A percentile compares a stretch with the other conserved stretches of the same genome.
These are phyloP conservation scores for Spodoptera littoralis DNA, from an alignment of 2,888 invertebrate species.

Conservation along the genomic window DNA sequence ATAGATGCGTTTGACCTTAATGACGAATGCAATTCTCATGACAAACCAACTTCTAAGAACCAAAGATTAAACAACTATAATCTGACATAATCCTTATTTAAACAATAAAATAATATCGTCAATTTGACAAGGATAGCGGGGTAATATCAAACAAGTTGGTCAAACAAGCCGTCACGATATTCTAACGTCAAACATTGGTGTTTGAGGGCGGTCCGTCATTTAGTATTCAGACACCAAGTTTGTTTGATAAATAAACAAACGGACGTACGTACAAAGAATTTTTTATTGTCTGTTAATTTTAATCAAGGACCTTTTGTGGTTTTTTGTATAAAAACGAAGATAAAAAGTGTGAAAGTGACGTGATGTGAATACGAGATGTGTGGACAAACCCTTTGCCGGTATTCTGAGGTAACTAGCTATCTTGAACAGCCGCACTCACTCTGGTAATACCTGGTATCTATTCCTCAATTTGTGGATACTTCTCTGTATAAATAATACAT, in stretches of 20 bases:
- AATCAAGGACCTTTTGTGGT: conserved; percentile 42
- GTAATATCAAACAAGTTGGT: conserved; percentile 43
- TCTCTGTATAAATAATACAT: conserved; percentile 33
- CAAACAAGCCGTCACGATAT: conserved; percentile 53
- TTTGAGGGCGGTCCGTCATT: conserved; percentile 53
- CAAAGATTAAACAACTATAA: conserved; percentile 32
- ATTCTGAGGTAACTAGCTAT: conserved; percentile 6
- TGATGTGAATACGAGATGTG: conserved; percentile 25
- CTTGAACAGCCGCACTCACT: neutral
- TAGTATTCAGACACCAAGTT: conserved; percentile 39
- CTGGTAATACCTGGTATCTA: conserved; percentile 17
- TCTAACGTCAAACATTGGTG: conserved; percentile 37
- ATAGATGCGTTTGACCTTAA: conserved; percentile 26
- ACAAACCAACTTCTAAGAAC: conserved; percentile 3
- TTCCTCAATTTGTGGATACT: conserved; percentile 23
- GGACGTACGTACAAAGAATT: conserved; percentile 45
- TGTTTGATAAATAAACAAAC: conserved; percentile 51
- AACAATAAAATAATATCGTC: conserved; percentile 45
- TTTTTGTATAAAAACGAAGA: conserved; percentile 15
- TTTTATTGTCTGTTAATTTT: conserved; percentile 48
- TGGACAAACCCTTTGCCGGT: neutral
- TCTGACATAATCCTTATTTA: conserved; percentile 25
- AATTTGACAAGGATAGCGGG: conserved; percentile 41
- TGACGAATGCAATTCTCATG: conserved; percentile 30
- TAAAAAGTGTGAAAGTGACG: conserved; percentile 21